Conservation (phyloP, 1,140 invertebrate genomes). For the Drosophila varians region DNA sequence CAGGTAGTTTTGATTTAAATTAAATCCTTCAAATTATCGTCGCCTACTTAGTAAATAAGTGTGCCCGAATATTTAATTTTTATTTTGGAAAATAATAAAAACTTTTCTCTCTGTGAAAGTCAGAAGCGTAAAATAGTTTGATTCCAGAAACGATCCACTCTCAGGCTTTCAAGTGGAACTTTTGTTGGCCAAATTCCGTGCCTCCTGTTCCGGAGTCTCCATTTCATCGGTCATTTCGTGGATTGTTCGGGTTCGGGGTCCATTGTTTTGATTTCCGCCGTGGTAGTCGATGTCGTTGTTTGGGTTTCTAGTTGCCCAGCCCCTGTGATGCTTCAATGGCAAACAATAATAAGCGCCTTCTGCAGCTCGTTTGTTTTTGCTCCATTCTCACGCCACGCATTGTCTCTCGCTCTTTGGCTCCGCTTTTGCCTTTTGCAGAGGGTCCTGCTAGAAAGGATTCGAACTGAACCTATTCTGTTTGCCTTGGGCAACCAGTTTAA, state of each 20-base stretch:
- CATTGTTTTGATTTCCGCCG: conserved; percentile 71
- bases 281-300: conserved; percentile 43
- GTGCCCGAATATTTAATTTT: too few relatives aligned
- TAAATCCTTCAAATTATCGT: too few relatives aligned
- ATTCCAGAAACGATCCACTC: conserved; percentile 11
- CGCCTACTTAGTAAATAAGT: too few relatives aligned
- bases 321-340: conserved; percentile 57
- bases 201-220: not conserved
- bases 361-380: conserved; percentile 57
- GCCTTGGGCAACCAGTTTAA: conserved; percentile 52
- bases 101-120: not conserved
- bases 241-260: conserved; percentile 41
- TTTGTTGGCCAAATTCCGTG: conserved; percentile 32
- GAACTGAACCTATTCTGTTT: conserved; percentile 48
- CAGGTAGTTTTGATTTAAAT: too few relatives aligned
- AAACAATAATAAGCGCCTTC: conserved; percentile 71
- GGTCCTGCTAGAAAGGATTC: conserved; percentile 34
- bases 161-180: conserved; percentile 25
- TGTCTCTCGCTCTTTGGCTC: too few relatives aligned
- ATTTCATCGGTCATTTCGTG: conserved; percentile 16
- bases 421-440: not conserved
- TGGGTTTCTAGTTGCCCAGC: conserved; percentile 10
- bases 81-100: too few relatives aligned
- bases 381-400: conserved; percentile 8
- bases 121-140: conserved; percentile 15